Evolutionary conservation across 2,113 vertebrate species (phyloP).

Genomic region (Cheilinus undulatus): DNA sequence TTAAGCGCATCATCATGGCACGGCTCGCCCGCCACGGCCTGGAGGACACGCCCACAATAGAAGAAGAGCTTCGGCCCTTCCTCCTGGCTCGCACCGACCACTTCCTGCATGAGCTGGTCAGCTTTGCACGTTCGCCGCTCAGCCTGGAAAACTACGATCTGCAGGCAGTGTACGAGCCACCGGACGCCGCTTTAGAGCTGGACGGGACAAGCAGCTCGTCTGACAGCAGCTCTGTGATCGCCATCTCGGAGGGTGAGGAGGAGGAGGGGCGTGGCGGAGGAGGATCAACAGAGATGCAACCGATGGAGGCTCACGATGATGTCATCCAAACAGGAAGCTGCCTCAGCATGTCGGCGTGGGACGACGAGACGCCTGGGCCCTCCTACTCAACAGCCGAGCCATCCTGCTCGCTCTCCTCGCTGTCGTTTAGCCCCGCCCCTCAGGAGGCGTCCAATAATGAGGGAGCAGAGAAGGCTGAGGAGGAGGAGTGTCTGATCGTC

Average conservation of each 20-base stretch:
- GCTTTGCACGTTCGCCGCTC: slow-evolving; percentile 90
- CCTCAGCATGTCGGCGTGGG: slow-evolving; percentile 87
- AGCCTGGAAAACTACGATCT: slow-evolving; percentile 90
- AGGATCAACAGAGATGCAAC: background rate
- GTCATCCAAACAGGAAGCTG: slow-evolving; percentile 45
- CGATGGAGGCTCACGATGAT: background rate
- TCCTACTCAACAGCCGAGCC: slow-evolving; percentile 89
- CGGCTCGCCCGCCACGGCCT: slow-evolving; percentile 87
- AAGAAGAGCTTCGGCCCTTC: slow-evolving; percentile 89
- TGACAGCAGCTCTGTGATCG: slow-evolving; percentile 88
- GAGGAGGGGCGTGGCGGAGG: slow-evolving; percentile 54
- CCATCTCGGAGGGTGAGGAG: slow-evolving; percentile 91
- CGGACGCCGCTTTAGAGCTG: slow-evolving; percentile 63
- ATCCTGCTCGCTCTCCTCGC: slow-evolving; percentile 49
- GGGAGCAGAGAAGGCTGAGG: slow-evolving; percentile 39
- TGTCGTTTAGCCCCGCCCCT: slow-evolving; percentile 76
- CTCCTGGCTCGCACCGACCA: slow-evolving; percentile 89
- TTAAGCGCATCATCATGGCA: slow-evolving; percentile 90
- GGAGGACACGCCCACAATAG: slow-evolving; percentile 85
- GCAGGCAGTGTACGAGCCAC: slow-evolving; percentile 90
- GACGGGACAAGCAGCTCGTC: slow-evolving; percentile 85
- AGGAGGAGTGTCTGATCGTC: slow-evolving; percentile 91
- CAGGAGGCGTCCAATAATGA: slow-evolving; percentile 50
- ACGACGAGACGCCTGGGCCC: slow-evolving; percentile 93
- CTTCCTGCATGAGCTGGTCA: slow-evolving; percentile 93